A percentile compares a stretch with the other conserved stretches of the same genome.
Evolutionary conservation across 2,113 vertebrate species (phyloP).

Genomic region (Cottus gobio): DNA sequence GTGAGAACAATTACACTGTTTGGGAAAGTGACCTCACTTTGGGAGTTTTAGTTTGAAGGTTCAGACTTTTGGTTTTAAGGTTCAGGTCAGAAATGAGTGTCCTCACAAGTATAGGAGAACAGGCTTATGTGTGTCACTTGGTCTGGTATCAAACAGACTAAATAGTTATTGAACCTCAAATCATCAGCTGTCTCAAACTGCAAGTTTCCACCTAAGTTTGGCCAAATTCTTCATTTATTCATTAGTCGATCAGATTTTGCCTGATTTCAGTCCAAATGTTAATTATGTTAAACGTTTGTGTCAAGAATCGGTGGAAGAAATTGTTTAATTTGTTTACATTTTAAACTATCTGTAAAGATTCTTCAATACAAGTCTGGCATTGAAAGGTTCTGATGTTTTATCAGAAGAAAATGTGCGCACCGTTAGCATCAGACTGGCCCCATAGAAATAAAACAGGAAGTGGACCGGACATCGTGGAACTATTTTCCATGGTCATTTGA

Average conservation of each 20-base stretch:
- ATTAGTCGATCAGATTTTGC: neutral
- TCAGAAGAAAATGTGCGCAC: too few species aligned
- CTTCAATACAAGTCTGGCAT: neutral
- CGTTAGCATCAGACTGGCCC: too few species aligned
- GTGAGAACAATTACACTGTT: neutral
- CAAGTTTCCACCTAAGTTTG: neutral
- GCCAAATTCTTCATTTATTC: neutral
- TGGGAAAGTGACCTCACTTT: too few species aligned
- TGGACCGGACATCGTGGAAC: too few species aligned
- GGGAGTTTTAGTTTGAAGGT: neutral
- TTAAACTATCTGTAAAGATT: neutral
- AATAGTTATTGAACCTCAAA: neutral
- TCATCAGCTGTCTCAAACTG: neutral
- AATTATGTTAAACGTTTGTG: neutral
- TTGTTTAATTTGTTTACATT: neutral
- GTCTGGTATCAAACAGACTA: neutral
- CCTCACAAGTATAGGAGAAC: neutral
- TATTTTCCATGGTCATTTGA: too few species aligned
- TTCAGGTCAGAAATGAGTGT: neutral
- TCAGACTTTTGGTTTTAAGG: neutral
- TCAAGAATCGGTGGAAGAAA: neutral
- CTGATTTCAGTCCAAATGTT: neutral
- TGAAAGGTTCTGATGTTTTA: too few species aligned
- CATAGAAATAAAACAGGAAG: too few species aligned
- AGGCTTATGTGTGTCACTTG: neutral